Base-by-base conservation (phyloP, 2,797 vertebrate species). In the Chaetodon trifasciatus region DNA sequence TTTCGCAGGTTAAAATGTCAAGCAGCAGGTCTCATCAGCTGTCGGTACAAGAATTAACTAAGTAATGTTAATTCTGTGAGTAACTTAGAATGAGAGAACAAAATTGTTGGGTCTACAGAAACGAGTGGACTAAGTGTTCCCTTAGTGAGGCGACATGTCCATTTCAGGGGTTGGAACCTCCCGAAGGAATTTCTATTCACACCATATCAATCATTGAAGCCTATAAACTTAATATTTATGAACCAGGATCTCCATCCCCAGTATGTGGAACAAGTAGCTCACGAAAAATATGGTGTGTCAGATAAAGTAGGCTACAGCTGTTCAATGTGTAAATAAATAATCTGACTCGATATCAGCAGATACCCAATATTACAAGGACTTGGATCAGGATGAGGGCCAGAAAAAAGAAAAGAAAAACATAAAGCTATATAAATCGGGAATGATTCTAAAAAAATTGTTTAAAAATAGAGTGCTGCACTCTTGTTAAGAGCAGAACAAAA, bases 401-500 rank as follows among this genome's bases (percentile, higher is more conserved):
- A 32, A 32, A 32, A 32, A 32, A 32, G 0, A 32, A 32, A 32
- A 23, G 3, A 32, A 3, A 32, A 32, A 32, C 3, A 32, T 32
- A 32, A 32, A 32, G 3, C 28, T 32, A 32, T 4, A 44, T 5
- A 44, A 44, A 4, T 44, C 4, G 28, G 28, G 28, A 32, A 32
- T 40, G 39, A 11, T 40, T 40, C 39, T 40, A 11, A 40, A 40
- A 40, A 40, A 40, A 39, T 8, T 40, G 9, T 40, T 40, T 5
- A 16, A 42, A 58, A 52, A 24, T 44, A 21, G 8, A 53, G 15
- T 21, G n/a, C 23, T 55, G 68, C 56, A 17, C 28, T 49, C 11
- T 32, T 70, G 23, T 50, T 74, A 68, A 57, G 17, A 60, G 46
- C 8, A 68, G n/a, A 35, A 64, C 70, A 74, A 74, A 74, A 62